Evolutionary conservation across 2,888 invertebrate species (phyloP), one percentile per base, ranked within the genome.

Genomic region (Drosophila tanythrix): DNA sequence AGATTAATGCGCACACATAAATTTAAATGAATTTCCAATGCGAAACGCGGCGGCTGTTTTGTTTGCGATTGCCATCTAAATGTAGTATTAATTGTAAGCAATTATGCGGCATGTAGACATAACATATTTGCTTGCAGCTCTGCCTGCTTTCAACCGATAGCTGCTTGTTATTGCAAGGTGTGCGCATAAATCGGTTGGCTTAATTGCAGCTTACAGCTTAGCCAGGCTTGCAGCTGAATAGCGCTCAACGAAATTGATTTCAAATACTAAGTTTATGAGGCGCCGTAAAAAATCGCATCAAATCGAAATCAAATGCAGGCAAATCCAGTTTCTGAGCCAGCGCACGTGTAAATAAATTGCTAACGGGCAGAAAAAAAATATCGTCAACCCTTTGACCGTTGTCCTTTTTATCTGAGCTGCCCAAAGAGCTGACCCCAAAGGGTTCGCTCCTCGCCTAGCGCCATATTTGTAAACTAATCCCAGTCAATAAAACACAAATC

Each of bases 291-390:
- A 83, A 81, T 87, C 79, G 84, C 64, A 89, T 86, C 87, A 86
- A 89, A 88, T 84, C 88, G 73, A 69, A 66, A 68, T 86, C 83
- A 80, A 80, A 72, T 71, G 74, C 79, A 69, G 61, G 69, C 82
- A 81, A 81, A 81, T 81, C 82, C 81, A 60, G 13, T n/a, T 50
- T 8, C 48, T 38, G 57, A 76, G 76, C 76, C 79, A 67, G 55
- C 60, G 74, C 89, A 88, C 87, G 87, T 87, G 88, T 88, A 84
- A 86, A 86, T 86, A 87, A 89, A 86, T 89, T 75, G 85, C 76
- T 65, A 74, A 66, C 40, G 69, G 46, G 1, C 18, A 25, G 11
- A 15, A 18, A 27, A 5, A 35, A 25, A 36, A 36, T 31, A 36
- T 11, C 1, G 2, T 11, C 66, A 84, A 88, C 74, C 85, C 87